Base-by-base conservation (phyloP, 2,888 invertebrate species). In the Leuctra nigra region DNA sequence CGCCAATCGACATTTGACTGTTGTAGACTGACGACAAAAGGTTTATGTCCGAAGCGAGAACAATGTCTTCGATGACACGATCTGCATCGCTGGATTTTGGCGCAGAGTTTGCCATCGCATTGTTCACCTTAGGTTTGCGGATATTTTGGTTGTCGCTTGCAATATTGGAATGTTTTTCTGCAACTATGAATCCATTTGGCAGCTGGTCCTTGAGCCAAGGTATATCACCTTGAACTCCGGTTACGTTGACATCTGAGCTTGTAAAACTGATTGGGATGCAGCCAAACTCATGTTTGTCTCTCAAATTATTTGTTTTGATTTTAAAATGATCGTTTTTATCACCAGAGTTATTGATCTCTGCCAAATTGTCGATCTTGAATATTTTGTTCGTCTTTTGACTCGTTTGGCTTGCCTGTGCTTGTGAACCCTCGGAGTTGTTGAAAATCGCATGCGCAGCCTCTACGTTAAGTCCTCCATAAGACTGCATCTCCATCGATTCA, bases 41-140 rank as follows among this genome's bases (percentile, higher is more conserved):
- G 67, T 78, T 80, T 0, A 81, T 73, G 64, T 87, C 86, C 18
- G 78, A 76, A 0, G 76, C 73, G 56, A 80, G 79, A 0, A 85
- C 69, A 57, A 87, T 85, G 36, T 80, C 77, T 25, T 86, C 82
- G 36, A 86, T 82, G 1, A 86, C 74, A 39, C 76, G 20, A 4
- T 50, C 50, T 11, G 18, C n/a, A 13, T 18, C 22, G 2, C 6
- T 29, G 13, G 29, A 14, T n/a, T n/a, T n/a, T n/a, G n/a, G n/a
- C 4, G 14, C 16, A 3, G 2, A 9, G 41, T 41, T 41, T 2
- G 41, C 41, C 4, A 14, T 6, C 2, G 41, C 14, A 20, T 41
- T 41, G 41, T 41, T 16, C 4, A 41, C 18, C 18, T 41, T 41
- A 20, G 41, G 41, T 20, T 14, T 18, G 2, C 2, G 14, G 41